Conservation (phyloP, 1,140 invertebrate species). For the Heliconius himera region DNA sequence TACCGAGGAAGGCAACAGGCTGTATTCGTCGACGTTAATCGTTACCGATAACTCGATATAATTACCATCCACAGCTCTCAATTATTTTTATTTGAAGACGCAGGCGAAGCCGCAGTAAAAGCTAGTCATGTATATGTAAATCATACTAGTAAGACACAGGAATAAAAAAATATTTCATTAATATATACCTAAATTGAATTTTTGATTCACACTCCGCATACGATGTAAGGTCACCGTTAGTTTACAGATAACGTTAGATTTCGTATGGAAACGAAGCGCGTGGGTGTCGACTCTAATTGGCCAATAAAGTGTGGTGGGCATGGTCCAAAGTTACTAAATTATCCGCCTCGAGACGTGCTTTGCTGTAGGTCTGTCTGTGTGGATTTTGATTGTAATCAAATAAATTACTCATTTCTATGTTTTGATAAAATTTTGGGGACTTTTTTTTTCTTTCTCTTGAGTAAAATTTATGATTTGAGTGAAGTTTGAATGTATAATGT, state of each 20-base stretch:
- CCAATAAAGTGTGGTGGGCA: slow-evolving; percentile 58
- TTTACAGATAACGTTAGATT: slow-evolving; percentile 6
- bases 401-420: slow-evolving; percentile 9
- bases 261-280: slow-evolving; percentile 40
- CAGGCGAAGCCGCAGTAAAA: too few species aligned
- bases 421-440: neutral
- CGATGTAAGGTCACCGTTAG: slow-evolving; percentile 8
- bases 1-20: too few species aligned
- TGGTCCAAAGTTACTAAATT: slow-evolving; percentile 39
- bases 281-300: slow-evolving; percentile 68
- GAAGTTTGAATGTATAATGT: neutral
- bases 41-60: too few species aligned
- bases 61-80: too few species aligned
- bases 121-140: too few species aligned
- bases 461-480: neutral
- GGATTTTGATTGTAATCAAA: slow-evolving; percentile 11
- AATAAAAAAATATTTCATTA: neutral
- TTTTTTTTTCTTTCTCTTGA: neutral
- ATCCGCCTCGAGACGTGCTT: slow-evolving; percentile 28
- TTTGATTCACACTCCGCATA: slow-evolving; percentile 7
- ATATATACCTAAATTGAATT: neutral
- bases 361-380: slow-evolving; percentile 40
- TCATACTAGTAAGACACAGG: neutral
- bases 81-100: too few species aligned
- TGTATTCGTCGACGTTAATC: too few species aligned